A percentile compares a stretch with the other conserved stretches of the same genome.
Evolutionary conservation across 2,113 vertebrate species (phyloP).

Genomic region (Silurus asotus): DNA sequence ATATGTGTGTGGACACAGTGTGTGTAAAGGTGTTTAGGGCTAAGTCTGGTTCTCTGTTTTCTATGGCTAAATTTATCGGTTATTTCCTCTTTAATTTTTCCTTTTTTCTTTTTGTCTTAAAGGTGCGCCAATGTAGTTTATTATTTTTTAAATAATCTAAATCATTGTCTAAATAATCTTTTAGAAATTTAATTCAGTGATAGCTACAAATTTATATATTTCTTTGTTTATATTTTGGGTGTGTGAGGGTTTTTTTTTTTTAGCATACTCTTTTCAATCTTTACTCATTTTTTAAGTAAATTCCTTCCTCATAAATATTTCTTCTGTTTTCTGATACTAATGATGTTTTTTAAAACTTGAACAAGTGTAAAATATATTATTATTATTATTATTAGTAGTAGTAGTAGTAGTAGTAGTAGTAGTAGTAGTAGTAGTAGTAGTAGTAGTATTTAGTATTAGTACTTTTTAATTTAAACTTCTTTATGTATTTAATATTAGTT

Average conservation of each 20-base stretch:
- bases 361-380: neutral
- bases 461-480: too few relatives aligned
- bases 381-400: neutral
- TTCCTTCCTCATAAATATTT: neutral
- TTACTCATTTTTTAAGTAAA: neutral
- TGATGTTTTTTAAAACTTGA: neutral
- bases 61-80: constrained; percentile 1
- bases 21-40: too few relatives aligned
- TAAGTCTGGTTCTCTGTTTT: neutral
- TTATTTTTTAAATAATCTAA: neutral
- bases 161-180: neutral
- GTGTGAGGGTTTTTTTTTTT: neutral
- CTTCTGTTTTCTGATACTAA: neutral
- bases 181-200: neutral
- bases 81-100: neutral
- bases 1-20: constrained; percentile 58
- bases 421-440: too few relatives aligned
- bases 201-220: neutral
- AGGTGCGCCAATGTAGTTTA: neutral
- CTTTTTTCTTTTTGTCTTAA: neutral
- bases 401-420: neutral
- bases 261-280: neutral
- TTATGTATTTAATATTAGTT: too few relatives aligned
- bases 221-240: neutral
- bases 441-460: too few relatives aligned